A percentile compares a stretch with the other conserved stretches of the same genome.
These are phyloP conservation scores for Apis florea DNA, from an alignment of 1,140 invertebrate species.

Conservation along the genomic window DNA sequence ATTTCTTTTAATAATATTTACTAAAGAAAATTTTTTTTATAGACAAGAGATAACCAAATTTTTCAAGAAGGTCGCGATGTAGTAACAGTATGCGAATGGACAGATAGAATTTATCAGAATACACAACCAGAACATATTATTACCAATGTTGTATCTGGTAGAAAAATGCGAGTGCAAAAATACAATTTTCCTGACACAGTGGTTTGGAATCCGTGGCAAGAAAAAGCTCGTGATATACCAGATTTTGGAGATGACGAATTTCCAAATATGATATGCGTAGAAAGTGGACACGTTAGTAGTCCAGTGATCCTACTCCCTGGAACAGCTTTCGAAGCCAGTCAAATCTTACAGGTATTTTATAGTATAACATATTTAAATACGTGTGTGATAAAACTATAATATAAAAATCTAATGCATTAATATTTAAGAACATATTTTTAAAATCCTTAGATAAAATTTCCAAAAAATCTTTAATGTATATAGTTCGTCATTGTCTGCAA, in stretches of 20 bases:
- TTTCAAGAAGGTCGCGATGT: constrained; percentile 94
- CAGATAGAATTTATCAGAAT: constrained; percentile 95
- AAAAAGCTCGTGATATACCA: constrained; percentile 93
- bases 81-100: constrained; percentile 94
- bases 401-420: too few species aligned
- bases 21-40: constrained; percentile 55
- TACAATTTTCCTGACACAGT: constrained; percentile 97
- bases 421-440: too few species aligned
- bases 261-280: constrained; percentile 97
- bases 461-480: too few species aligned
- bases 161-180: constrained; percentile 95
- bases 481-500: too few species aligned
- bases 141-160: constrained; percentile 93
- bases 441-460: too few species aligned
- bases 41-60: constrained; percentile 90
- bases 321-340: constrained; percentile 92
- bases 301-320: constrained; percentile 92
- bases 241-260: constrained; percentile 98
- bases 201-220: constrained; percentile 98
- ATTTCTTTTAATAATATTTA: background rate
- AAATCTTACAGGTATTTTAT: constrained; percentile 87
- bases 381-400: too few species aligned
- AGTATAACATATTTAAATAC: too few species aligned
- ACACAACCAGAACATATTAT: constrained; percentile 95
- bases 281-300: constrained; percentile 92